Percentiles rank a stretch among this genome's conserved stretches.
These are phyloP conservation scores for Sarcophilus harrisii DNA, from an alignment of 2,797 vertebrate species.

Conservation along the genomic window DNA sequence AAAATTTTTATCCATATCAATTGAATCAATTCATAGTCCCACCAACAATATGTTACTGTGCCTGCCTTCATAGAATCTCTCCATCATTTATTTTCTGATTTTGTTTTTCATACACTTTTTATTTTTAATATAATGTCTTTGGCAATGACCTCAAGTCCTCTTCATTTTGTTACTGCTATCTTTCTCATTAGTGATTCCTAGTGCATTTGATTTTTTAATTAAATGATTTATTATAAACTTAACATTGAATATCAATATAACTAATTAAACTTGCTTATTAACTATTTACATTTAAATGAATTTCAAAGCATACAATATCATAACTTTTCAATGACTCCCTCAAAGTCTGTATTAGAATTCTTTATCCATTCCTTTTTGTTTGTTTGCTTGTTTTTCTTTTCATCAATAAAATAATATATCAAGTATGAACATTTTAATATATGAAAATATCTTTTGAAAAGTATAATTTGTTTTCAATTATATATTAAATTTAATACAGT, in stretches of 20 bases:
- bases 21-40: background rate
- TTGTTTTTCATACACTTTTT: background rate
- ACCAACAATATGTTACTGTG: background rate
- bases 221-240: conserved; percentile 4
- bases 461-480: background rate
- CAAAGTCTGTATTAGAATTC: background rate
- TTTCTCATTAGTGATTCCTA: background rate
- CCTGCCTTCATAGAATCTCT: background rate
- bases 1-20: background rate
- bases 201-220: background rate
- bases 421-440: background rate
- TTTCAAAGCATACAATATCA: background rate
- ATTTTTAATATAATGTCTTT: background rate
- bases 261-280: conserved; percentile 1
- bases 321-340: background rate
- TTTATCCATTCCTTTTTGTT: background rate
- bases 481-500: background rate
- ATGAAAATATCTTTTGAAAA: background rate
- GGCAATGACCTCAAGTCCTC: background rate
- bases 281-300: conserved; percentile 1
- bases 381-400: background rate
- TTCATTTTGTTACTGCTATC: background rate
- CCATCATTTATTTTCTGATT: background rate
- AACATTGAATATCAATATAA: background rate
- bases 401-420: background rate